Conservation (phyloP, 2,113 vertebrate genomes). For the Okapia johnstoni region DNA sequence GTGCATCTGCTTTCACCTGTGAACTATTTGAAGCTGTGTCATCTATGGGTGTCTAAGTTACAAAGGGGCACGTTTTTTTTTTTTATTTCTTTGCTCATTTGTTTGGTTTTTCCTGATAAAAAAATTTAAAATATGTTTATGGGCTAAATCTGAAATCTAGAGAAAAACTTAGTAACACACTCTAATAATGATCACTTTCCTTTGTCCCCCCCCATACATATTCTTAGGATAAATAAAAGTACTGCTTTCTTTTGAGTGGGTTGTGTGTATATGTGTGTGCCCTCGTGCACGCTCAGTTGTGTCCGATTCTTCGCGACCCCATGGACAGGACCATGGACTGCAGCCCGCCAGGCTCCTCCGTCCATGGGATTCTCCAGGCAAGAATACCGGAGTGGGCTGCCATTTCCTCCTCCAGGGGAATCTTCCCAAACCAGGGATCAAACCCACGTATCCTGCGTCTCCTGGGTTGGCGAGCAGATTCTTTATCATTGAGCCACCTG, state of each 20-base stretch:
- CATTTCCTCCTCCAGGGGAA: not conserved
- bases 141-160: not conserved
- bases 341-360: not conserved
- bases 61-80: not conserved
- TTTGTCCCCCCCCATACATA: not conserved
- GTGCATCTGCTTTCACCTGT: not conserved
- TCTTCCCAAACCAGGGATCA: not conserved
- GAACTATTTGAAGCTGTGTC: not conserved
- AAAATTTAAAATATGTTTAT: not conserved
- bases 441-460: not conserved
- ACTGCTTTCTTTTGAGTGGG: not conserved
- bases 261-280: not conserved
- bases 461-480: not conserved
- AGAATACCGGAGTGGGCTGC: not conserved
- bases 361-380: not conserved
- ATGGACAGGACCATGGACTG: not conserved
- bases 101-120: not conserved
- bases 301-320: rapidly evolving
- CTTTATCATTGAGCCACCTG: not conserved
- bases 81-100: not conserved
- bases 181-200: not conserved
- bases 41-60: not conserved
- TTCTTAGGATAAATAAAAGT: not conserved
- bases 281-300: not conserved
- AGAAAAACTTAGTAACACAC: not conserved